Evolutionary conservation across 2,113 vertebrate species (phyloP), one percentile per base, ranked within the genome.

Genomic region (Xiphophorus maculatus): DNA sequence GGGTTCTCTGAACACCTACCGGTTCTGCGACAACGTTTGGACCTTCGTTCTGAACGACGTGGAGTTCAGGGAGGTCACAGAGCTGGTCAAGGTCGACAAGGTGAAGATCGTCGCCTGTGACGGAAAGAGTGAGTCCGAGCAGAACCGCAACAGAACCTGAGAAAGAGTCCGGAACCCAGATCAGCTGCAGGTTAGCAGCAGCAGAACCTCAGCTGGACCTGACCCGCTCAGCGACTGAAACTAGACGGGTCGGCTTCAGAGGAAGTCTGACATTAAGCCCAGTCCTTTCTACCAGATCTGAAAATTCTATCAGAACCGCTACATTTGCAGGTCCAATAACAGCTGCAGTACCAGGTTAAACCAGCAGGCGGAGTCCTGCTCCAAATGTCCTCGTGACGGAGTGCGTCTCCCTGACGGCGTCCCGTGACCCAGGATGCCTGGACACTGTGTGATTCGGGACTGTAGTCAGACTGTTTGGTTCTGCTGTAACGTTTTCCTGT

Each of bases 11-110:
- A 99, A 99, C 88, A 99, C 98, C 0, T 99, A 99, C 95, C 93
- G 98, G 86, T 99, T 99, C 94, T 99, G 98, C 76, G 98, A 99
- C 93, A 99, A 99, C 15, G 98, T 99, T 58, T 99, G 98, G 98
- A 99, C 98, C 0, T 99, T 99, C 73, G 98, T 99, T 62, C 93
- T 99, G 87, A 99, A 99, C 64, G 97, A 99, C 3, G 98, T 99
- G 82, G 98, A 99, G 93, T 99, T 99, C 93, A 93, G 98, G 82
- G 98, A 99, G 89, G 97, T 99, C 76, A 99, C 97, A 6, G 98
- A 99, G 79, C 95, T 99, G 58, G 97, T 99, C 77, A 99, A 99
- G 93, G 98, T 99, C 84, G 98, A 99, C 92, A 99, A 99, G 95
- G 97, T 99, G 85, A 99, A 99, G 94, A 99, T 99, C 30, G 98